These are phyloP conservation scores for Chaenocephalus aceratus DNA, from an alignment of 2,113 vertebrate genomes.

Conservation along the genomic window DNA sequence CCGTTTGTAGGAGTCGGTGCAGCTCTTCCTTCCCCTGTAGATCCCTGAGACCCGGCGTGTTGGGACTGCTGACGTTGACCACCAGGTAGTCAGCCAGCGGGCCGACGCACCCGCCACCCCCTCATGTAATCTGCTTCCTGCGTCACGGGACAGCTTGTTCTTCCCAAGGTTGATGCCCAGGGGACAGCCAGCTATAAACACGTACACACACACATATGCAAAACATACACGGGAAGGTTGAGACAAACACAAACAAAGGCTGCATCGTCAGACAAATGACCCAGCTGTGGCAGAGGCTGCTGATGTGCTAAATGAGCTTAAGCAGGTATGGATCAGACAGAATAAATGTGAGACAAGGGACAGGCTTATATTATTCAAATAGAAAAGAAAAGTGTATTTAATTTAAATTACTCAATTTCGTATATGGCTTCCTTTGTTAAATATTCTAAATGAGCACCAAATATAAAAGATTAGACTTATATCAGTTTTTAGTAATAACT, in stretches of 20 bases:
- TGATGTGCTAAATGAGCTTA: conserved; percentile 40
- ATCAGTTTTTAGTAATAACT: background rate
- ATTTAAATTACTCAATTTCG: background rate
- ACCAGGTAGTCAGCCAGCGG: conserved; percentile 96
- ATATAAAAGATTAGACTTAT: background rate
- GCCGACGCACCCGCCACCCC: conserved; percentile 88
- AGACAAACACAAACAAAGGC: conserved; percentile 42
- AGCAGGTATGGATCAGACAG: conserved; percentile 34
- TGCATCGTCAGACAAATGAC: conserved; percentile 54
- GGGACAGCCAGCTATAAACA: conserved; percentile 88
- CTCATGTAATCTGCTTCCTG: conserved; percentile 88
- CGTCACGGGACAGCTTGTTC: conserved; percentile 91
- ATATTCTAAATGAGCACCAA: background rate
- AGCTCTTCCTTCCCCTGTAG: conserved; percentile 91
- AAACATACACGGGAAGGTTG: conserved; percentile 11
- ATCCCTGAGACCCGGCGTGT: conserved; percentile 91
- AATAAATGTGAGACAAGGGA: conserved; percentile 41
- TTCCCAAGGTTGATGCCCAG: conserved; percentile 97
- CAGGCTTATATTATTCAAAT: conserved; percentile 38
- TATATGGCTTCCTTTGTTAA: background rate
- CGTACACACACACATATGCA: conserved; percentile 21
- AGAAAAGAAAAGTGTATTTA: background rate
- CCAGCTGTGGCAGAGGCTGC: conserved; percentile 49
- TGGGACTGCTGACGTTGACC: conserved; percentile 96
- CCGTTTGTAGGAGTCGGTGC: conserved; percentile 86